Conservation (phyloP, 1,140 invertebrate genomes). For the Hylyphantes graminicola region DNA sequence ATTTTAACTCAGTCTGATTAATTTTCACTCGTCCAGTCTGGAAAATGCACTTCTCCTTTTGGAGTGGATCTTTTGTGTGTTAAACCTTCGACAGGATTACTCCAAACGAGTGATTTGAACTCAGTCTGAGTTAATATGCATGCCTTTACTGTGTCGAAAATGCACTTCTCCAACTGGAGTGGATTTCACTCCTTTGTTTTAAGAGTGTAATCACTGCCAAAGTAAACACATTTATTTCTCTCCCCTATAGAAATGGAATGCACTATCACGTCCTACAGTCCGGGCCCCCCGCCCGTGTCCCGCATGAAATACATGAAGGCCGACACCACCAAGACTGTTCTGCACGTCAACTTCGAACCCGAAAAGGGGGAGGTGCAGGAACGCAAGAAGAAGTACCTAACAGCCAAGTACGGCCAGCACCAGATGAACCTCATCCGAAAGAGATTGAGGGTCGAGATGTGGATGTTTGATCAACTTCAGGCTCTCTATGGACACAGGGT, state of each 20-base stretch:
- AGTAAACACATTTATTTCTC: too few relatives aligned
- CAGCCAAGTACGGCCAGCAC: slow-evolving; percentile 95
- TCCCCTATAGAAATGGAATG: slow-evolving; percentile 39
- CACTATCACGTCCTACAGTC: slow-evolving; percentile 39
- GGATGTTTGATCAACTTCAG: slow-evolving; percentile 94
- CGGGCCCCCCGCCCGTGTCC: slow-evolving; percentile 41
- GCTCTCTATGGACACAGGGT: slow-evolving; percentile 86
- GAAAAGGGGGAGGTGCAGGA: slow-evolving; percentile 84
- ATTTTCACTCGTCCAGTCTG: too few relatives aligned
- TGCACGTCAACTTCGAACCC: slow-evolving; percentile 89
- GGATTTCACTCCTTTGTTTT: too few relatives aligned
- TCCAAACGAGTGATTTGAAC: too few relatives aligned
- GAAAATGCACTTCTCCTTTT: too few relatives aligned
- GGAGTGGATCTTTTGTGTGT: too few relatives aligned
- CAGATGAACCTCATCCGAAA: slow-evolving; percentile 97
- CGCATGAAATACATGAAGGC: slow-evolving; percentile 34
- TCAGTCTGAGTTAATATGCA: too few relatives aligned
- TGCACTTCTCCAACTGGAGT: too few relatives aligned
- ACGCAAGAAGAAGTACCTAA: slow-evolving; percentile 85
- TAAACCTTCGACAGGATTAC: too few relatives aligned
- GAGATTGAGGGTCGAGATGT: slow-evolving; percentile 94
- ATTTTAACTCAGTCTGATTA: too few relatives aligned
- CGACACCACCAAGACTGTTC: slow-evolving; percentile 73
- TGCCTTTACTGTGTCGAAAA: too few relatives aligned
- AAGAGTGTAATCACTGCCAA: background rate